Base-by-base conservation (phyloP, 2,888 invertebrate species). In the Ichneumon xanthorius region DNA sequence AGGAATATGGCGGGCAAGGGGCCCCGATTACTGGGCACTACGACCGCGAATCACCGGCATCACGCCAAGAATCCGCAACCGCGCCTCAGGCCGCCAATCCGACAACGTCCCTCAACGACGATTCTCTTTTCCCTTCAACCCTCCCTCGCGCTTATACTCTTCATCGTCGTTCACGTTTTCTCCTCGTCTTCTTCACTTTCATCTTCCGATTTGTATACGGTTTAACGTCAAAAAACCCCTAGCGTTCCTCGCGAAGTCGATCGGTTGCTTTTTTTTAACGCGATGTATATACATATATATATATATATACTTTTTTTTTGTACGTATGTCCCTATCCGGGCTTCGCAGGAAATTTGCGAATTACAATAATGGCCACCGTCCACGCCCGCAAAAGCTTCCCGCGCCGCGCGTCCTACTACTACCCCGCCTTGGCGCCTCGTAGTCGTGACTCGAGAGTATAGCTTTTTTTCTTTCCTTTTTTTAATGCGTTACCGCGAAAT, bases 21-120 rank as follows among this genome's bases (percentile, higher is more conserved):
- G 89, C 84, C 89, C 90, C 91, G 93, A 93, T 93, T 93, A 94
- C 93, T 93, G 94, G 94, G 94, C 92, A 93, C 89, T 89, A 88
- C 88, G 92, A 93, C 92, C 93, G 92, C 93, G 93, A 93, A 94
- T 94, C 94, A 93, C 92, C 92, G 93, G 93, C 93, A 93, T 94
- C 93, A 92, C 92, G 92, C 92, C 92, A 91, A 90, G 92, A 91
- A 94, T 93, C 92, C 92, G 92, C 91, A 92, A 93, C 92, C 92
- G 91, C 89, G 93, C 94, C 94, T 87, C 89, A 93, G 94, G 94
- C 94, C 92, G 89, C 93, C 93, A 94, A 93, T 94, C 94, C 92
- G 92, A 92, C 93, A 92, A 91, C 91, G 92, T 88, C 89, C 88
- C 77, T 77, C 85, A 84, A 82, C 82, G 70, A 63, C 87, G 87